These are phyloP conservation scores for Syngnathus rostellatus DNA, from an alignment of 2,797 vertebrate species.

Conservation along the genomic window DNA sequence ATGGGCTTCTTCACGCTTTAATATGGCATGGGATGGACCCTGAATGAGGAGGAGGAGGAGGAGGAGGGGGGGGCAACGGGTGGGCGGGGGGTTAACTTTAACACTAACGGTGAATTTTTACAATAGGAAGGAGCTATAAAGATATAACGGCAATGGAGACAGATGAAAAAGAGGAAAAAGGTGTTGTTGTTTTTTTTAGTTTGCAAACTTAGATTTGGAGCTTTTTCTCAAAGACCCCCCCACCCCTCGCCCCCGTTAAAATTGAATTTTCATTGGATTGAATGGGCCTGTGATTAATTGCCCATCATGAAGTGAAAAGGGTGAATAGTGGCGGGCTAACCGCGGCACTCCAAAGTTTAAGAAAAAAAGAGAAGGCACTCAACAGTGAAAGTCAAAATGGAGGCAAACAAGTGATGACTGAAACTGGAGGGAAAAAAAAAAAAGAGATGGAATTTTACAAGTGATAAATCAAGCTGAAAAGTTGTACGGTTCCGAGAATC, in stretches of 20 bases:
- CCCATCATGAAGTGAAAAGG: constrained; percentile 51
- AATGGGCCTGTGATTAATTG: constrained; percentile 60
- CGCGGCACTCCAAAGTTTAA: constrained; percentile 27
- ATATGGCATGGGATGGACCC: constrained; percentile 73
- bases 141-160: constrained; percentile 13
- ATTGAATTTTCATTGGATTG: constrained; percentile 36
- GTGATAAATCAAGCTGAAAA: neutral
- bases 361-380: constrained; percentile 9
- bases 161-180: constrained; percentile 2
- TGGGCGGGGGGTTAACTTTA: constrained; percentile 21
- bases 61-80: constrained; percentile 19
- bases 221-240: neutral
- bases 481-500: neutral
- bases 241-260: constrained; percentile 10
- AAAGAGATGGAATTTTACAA: neutral
- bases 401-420: constrained; percentile 10
- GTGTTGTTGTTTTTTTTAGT: neutral
- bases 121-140: constrained; percentile 40
- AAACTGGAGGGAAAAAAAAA: neutral
- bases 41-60: constrained; percentile 47
- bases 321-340: constrained; percentile 44
- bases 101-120: constrained; percentile 60
- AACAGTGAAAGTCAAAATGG: constrained; percentile 15
- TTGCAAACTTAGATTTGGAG: neutral
- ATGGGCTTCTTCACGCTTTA: constrained; percentile 94